Percentiles rank a stretch among this genome's conserved stretches.
These are phyloP conservation scores for Theonella swinhoei DNA, from an alignment of 37 sponge, comb jelly and placozoan species.

Conservation along the genomic window DNA sequence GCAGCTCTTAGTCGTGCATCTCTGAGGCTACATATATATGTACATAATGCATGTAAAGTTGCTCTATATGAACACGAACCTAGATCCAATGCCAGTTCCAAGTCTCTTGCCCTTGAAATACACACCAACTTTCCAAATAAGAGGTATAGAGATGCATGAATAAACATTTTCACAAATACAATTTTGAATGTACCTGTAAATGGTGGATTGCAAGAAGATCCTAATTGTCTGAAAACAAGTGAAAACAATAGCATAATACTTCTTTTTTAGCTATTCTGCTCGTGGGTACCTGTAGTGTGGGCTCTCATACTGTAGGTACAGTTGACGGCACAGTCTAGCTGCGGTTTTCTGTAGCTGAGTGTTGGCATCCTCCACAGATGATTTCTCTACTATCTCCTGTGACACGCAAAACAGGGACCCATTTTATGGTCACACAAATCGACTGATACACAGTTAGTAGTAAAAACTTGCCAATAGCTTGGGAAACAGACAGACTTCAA, in stretches of 20 bases:
- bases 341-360: slow-evolving; percentile 52
- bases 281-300: slow-evolving; percentile 54
- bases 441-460: slow-evolving; percentile 1
- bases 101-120: slow-evolving; percentile 33
- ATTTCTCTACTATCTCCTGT: slow-evolving; percentile 19
- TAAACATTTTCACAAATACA: neutral
- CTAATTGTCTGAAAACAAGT: neutral
- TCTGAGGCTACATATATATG: neutral
- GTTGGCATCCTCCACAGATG: slow-evolving; percentile 58
- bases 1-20: slow-evolving; percentile 5
- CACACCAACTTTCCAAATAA: slow-evolving; percentile 27
- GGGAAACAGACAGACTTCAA: slow-evolving; percentile 68
- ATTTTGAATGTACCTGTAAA: slow-evolving; percentile 16
- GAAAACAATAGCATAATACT: no score
- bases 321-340: slow-evolving; percentile 42
- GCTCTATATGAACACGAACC: slow-evolving; percentile 2
- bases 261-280: no score
- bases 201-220: neutral
- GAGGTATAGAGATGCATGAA: neutral
- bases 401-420: no score
- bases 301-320: slow-evolving; percentile 8
- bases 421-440: slow-evolving; percentile 5
- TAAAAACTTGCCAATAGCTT: slow-evolving; percentile 44
- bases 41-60: neutral
- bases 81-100: slow-evolving; percentile 32